phyloP scores from a whole-genome alignment of 2,888 invertebrate genomes.

The Antheraea yamamai region DNA sequence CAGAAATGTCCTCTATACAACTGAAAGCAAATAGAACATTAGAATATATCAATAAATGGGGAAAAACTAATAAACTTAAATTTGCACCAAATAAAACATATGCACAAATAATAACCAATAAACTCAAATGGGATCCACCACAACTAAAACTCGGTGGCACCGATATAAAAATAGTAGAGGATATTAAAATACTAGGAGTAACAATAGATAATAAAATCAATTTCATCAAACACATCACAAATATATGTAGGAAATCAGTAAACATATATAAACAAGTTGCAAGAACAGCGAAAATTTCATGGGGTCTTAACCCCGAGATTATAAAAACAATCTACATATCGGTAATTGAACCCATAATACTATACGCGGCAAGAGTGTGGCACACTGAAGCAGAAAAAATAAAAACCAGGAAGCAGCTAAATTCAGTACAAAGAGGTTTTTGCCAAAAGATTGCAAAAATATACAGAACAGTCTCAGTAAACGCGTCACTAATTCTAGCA shows the following conservation, averaged over 20 bases:
- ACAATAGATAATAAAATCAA: neutral
- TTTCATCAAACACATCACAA: neutral
- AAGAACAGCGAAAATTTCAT: too few relatives aligned
- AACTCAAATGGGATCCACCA: neutral
- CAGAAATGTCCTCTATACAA: too few relatives aligned
- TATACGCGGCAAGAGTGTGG: neutral
- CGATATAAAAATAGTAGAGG: neutral
- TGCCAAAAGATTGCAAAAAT: conserved; percentile 14
- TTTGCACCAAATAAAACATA: neutral
- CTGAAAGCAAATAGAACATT: too few relatives aligned
- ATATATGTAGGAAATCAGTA: too few relatives aligned
- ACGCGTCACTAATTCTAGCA: conserved; percentile 5
- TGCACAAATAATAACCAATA: conserved; percentile 16
- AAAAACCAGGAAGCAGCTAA: neutral
- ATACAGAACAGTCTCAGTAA: conserved; percentile 17
- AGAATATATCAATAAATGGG: too few relatives aligned
- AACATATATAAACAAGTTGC: too few relatives aligned
- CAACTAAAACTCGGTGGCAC: neutral
- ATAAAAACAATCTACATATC: neutral
- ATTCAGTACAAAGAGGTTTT: conserved; percentile 12
- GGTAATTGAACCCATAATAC: neutral
- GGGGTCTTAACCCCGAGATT: too few relatives aligned
- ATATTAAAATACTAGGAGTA: neutral
- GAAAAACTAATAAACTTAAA: neutral
- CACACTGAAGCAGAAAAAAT: neutral